Base-by-base conservation (phyloP, 2,113 vertebrate genomes). In the Hiodon tergisus region DNA sequence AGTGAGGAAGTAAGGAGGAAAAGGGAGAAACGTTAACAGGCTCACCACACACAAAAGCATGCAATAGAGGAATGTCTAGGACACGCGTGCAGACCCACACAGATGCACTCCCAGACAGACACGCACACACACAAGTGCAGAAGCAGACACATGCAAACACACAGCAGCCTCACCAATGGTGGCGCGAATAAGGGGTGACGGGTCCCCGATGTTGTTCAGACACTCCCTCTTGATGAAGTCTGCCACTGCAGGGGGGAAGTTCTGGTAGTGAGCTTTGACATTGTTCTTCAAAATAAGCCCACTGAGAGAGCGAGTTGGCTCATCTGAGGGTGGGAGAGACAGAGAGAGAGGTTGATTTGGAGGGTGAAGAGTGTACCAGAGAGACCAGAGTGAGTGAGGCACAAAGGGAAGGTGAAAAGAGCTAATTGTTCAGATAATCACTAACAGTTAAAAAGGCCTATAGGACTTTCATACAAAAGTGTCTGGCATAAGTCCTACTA, bases 221-320 rank as follows among this genome's bases (percentile, higher is more conserved):
- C 96, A 98, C 76, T 98, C 96, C 76, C 93, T 92, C 78, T 97
- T 97, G 88, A 98, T 97, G 85, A 98, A 98, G 78, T 97, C 95
- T 0, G 94, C 95, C 87, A 98, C 96, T 0, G 92, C 91, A 0
- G 91, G 90, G 0, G 95, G 96, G 65, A 98, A 97, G 86, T 92
- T 96, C 92, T 96, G 95, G 86, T 95, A 98, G 78, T 98, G 96
- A 0, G 96, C 95, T 82, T 98, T 98, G 48, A 98, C 96, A 0
- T 98, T 98, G 88, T 98, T 98, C 89, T 98, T 98, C 75, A 98
- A 89, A 76, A 98, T 98, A 62, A 97, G 89, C 17, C 96, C 96
- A 5, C 95, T 97, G 55, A 98, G 92, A 1, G 95, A 96, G 9
- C 95, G 94, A 0, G 96, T 97, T 0, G 95, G 96, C 79, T 98